These are phyloP conservation scores for Epinephelus lanceolatus DNA, from an alignment of 2,113 vertebrate genomes.

Conservation along the genomic window DNA sequence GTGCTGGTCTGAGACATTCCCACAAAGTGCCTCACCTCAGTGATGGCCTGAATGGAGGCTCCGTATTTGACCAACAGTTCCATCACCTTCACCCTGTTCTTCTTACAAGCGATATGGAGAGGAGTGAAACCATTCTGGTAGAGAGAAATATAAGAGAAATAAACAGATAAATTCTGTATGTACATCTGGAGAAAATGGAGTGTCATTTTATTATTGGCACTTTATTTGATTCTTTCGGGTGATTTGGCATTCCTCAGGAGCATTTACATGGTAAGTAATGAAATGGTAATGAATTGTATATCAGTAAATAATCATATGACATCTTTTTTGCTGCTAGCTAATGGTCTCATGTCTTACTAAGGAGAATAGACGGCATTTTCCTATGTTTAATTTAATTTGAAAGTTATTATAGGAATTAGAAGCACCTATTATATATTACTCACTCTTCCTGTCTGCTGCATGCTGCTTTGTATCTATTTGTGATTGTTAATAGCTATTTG, in stretches of 20 bases:
- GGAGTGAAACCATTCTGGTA: slow-evolving; percentile 98
- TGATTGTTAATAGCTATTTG: background rate
- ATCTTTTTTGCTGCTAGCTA: background rate
- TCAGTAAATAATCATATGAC: background rate
- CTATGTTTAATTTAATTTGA: background rate
- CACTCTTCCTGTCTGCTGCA: too few species aligned
- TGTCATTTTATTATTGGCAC: background rate
- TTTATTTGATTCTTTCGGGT: background rate
- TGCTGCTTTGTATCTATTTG: background rate
- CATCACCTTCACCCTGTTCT: slow-evolving; percentile 99
- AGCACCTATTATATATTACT: background rate
- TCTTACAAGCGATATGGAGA: slow-evolving; percentile 99
- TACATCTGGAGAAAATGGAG: background rate
- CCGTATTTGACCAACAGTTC: slow-evolving; percentile 99
- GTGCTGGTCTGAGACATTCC: background rate
- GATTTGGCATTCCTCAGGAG: background rate
- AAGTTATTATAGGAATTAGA: background rate
- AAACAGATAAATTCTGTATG: background rate
- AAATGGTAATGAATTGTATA: background rate
- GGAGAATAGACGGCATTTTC: background rate
- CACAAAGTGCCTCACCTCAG: slow-evolving; percentile 89
- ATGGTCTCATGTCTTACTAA: background rate
- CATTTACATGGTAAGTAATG: background rate
- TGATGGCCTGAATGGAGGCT: slow-evolving; percentile 98
- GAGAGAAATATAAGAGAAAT: slow-evolving; percentile 1